Percentiles rank a stretch among this genome's conserved stretches.
phyloP scores from a whole-genome alignment of 1,140 invertebrate species.

The Mylabris phalerata region DNA sequence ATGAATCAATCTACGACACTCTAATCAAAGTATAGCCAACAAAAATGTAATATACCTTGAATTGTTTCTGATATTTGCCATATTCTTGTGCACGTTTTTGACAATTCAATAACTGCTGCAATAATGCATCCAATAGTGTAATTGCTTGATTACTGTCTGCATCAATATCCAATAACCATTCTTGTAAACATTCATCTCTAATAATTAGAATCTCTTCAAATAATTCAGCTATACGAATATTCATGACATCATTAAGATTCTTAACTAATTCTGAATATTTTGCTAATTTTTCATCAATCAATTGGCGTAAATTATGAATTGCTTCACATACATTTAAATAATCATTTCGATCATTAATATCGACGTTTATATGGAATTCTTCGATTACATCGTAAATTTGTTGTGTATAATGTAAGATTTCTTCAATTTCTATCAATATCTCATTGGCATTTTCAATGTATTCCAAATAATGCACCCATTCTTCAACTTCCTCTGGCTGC shows the following conservation, averaged over 20 bases:
- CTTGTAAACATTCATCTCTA: slow-evolving; percentile 55
- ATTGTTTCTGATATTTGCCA: slow-evolving; percentile 61
- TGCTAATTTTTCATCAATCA: slow-evolving; percentile 50
- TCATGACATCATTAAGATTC: slow-evolving; percentile 54
- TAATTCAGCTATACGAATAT: slow-evolving; percentile 45
- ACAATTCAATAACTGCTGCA: slow-evolving; percentile 53
- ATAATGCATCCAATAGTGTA: slow-evolving; percentile 54
- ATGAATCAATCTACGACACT: too few species aligned
- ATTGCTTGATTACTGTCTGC: slow-evolving; percentile 59
- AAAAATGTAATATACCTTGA: slow-evolving; percentile 48
- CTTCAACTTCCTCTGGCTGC: slow-evolving; percentile 54
- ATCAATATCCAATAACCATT: slow-evolving; percentile 63
- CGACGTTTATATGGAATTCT: slow-evolving; percentile 55
- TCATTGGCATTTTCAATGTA: slow-evolving; percentile 58
- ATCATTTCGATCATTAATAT: slow-evolving; percentile 33
- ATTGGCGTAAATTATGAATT: slow-evolving; percentile 44
- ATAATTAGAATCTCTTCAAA: slow-evolving; percentile 61
- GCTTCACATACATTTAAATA: slow-evolving; percentile 42
- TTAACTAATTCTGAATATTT: slow-evolving; percentile 48
- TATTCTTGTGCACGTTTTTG: slow-evolving; percentile 60
- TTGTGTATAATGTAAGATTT: slow-evolving; percentile 58
- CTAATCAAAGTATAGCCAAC: too few species aligned
- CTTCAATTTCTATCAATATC: slow-evolving; percentile 57
- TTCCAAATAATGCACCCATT: slow-evolving; percentile 60
- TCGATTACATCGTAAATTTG: slow-evolving; percentile 67